Base-by-base conservation (phyloP, 2,113 vertebrate species). In the Hymenochirus boettgeri region DNA sequence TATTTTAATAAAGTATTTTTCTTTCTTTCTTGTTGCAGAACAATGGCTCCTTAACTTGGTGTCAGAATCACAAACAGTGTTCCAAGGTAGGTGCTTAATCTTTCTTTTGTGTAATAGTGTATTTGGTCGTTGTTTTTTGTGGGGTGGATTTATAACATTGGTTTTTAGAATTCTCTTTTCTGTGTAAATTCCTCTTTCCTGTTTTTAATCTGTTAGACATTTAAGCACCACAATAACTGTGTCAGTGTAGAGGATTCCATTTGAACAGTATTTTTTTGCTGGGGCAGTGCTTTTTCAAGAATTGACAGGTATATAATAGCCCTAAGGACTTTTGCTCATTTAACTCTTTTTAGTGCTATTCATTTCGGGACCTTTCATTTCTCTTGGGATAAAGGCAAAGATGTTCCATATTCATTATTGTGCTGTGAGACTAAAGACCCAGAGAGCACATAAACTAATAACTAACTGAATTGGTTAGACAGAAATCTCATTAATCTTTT, bases 31-130 rank as follows among this genome's bases (percentile, higher is more conserved):
- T 70, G 5, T 78, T 80, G 25, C 89, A 98, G 95, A 95, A 94
- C 81, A 98, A 97, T 62, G 92, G 94, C 22, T 96, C 94, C 42
- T 84, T 98, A 89, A 85, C 89, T 64, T 98, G 95, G 95, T 98
- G 95, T 80, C 93, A 94, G 88, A 95, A 92, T 86, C 93, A 98
- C 81, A 98, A 96, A 80, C 94, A 98, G 25, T 98, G 95, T 86
- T 95, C 93, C 63, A 97, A 97, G 94, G 95, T 98, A 93, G 7
- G 75, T 64, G 7, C 2, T 65, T 1, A 46, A 64, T 6, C 29
- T 13, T 65, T 22, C 4, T 7, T 71, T 15, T 69, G 31, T 51
- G 35, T 35, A 50, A 51, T 10, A 56, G 19, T 56, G 27, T 22
- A 21, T 69, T 26, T 67, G 31, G 24, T 52, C 6, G 15, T 42